Percentiles rank a stretch among this genome's conserved stretches.
phyloP scores from a whole-genome alignment of 2,888 invertebrate genomes.

The Caenorhabditis sp. region DNA sequence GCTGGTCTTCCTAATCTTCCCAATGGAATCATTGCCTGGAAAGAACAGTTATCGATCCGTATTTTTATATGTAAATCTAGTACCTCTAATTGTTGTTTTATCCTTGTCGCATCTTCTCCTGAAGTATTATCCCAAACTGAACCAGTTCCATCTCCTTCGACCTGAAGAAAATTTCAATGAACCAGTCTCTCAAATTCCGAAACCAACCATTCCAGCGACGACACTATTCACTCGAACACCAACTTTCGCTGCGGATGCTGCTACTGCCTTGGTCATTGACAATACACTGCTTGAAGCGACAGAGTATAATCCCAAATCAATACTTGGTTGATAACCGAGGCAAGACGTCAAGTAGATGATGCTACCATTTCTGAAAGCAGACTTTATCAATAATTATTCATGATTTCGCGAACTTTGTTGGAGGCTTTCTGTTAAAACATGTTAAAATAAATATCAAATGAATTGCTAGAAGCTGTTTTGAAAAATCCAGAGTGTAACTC shows the following conservation, averaged over 20 bases:
- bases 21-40: conserved; percentile 58
- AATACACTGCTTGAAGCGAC: conserved; percentile 57
- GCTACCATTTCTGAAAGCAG: conserved; percentile 46
- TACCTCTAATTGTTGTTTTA: conserved; percentile 37
- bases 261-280: conserved; percentile 47
- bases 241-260: conserved; percentile 31
- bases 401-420: no score
- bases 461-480: no score
- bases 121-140: conserved; percentile 55
- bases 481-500: no score
- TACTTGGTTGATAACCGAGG: conserved; percentile 56
- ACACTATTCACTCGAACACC: conserved; percentile 61
- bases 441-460: no score
- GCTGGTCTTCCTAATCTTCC: conserved; percentile 55
- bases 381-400: no score
- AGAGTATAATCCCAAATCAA: conserved; percentile 62
- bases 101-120: conserved; percentile 34
- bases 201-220: conserved; percentile 53
- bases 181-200: conserved; percentile 1
- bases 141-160: conserved; percentile 55
- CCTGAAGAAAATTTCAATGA: conserved; percentile 10
- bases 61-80: no score
- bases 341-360: conserved; percentile 44
- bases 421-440: no score
- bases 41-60: background rate